A percentile compares a stretch with the other conserved stretches of the same genome.
Conservation (phyloP, 2,797 vertebrate genomes). For the Anisognathus igniventris region DNA sequence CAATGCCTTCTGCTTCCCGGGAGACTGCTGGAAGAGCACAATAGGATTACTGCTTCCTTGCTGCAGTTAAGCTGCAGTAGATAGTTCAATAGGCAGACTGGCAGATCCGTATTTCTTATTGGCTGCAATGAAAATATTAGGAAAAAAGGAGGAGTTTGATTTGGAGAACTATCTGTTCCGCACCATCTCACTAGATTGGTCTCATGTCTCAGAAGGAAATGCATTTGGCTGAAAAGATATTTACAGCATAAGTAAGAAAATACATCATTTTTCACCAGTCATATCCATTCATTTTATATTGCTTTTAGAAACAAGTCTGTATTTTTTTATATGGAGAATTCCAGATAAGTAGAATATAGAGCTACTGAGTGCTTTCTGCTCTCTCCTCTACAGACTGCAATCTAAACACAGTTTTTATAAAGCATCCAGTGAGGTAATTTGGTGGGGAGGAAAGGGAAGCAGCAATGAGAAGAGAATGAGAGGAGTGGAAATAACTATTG, state of each 20-base stretch:
- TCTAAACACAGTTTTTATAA: not conserved
- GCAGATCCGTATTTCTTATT: conserved; percentile 65
- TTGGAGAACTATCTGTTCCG: conserved; percentile 26
- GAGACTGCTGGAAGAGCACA: conserved; percentile 75
- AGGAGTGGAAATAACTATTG: not conserved
- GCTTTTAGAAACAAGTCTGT: not conserved
- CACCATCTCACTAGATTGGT: not conserved
- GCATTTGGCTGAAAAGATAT: not conserved
- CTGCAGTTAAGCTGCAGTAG: conserved; percentile 71
- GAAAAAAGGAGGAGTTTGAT: conserved; percentile 23
- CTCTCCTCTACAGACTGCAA: not conserved
- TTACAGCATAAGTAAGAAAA: conserved; percentile 1
- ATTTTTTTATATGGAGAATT: not conserved
- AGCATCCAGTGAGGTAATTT: not conserved
- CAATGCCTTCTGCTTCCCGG: conserved; percentile 59
- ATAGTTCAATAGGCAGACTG: conserved; percentile 62
- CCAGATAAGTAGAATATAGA: not conserved
- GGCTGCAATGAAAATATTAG: conserved; percentile 52
- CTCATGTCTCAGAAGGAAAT: not conserved
- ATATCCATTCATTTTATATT: not conserved
- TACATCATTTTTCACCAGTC: not conserved
- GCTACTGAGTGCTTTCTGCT: not conserved
- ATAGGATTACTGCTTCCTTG: conserved; percentile 75
- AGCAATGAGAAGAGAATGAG: not conserved
- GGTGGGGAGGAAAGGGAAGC: not conserved